Base-by-base conservation (phyloP, 2,797 vertebrate species). In the Falco columbarius region DNA sequence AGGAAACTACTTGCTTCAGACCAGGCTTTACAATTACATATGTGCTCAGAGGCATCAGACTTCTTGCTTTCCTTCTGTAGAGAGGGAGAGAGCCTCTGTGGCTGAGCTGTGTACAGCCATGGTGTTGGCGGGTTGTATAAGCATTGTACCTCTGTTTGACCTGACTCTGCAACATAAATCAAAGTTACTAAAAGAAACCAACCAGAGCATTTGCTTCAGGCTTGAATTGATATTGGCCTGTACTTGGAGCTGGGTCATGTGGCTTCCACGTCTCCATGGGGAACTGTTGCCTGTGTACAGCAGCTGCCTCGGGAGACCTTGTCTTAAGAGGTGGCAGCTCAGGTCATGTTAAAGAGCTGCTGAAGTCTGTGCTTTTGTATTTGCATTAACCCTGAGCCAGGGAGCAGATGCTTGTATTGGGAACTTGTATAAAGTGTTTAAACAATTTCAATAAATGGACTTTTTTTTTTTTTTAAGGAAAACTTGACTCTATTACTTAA, bases 371-470 rank as follows among this genome's bases (percentile, higher is more conserved):
- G 95, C 97, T 94, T 97, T 85, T 96, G 55, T 97, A 94, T 70
- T 96, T 95, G 38, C 81, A 93, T 94, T 76, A 85, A 94, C 91
- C 75, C 90, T 92, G 65, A 96, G 93, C 86, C 91, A 89, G 90
- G 84, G 84, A 94, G 66, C 89, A 96, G 91, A 94, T 26, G 90
- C 96, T 97, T 95, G 73, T 95, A 95, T 95, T 91, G 93, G 94
- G 81, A 97, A 95, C 95, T 96, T 98, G 97, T 98, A 98, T 94
- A 97, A 98, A 98, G 88, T 96, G 97, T 97, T 98, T 96, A 82
- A 97, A 96, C 72, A 86, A 97, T 98, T 98, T 98, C 97, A 98
- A 98, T 98, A 98, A 98, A 98, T 96, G 59, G 75, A 96, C 68
- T 96, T 95, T 91, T 63, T 38, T 14, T 14, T 88, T 14, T 88